Evolutionary conservation across 2,888 invertebrate genomes (phyloP), one percentile per base, ranked within the genome.

Genomic region (Rhamnusium bicolor): DNA sequence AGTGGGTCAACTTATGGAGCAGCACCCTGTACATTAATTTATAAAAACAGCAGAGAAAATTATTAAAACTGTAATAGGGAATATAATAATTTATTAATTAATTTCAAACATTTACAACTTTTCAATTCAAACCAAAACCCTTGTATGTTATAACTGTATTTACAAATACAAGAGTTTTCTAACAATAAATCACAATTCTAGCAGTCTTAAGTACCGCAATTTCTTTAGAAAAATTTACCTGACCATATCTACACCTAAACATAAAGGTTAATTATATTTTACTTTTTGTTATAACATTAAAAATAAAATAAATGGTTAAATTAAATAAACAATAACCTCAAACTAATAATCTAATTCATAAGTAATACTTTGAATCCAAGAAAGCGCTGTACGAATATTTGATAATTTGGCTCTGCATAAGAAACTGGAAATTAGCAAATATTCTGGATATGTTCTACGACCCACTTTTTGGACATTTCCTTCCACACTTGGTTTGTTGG

Each of bases 341-440:
- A 56, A 21, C 47, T 32, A 73, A 56, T 62, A 62, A 66, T 71
- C 58, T 27, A 60, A 18, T 16, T 72, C 66, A 32, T 65, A 79
- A 14, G 81, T 79, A 76, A 88, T 87, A 77, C 85, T 85, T 56
- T 92, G 91, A 77, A 94, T 92, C 93, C 93, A 94, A 69, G 88
- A 87, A 4, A 94, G 87, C 1, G 93, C 93, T 47, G 90, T 88
- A 72, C 90, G 90, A 73, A 94, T 90, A 79, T 91, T 90, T 27
- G 89, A 87, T 54, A 94, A 88, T 61, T 91, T 91, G 1, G 92
- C 92, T 76, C 94, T 89, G 12, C 91, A 88, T 53, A 94, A 87
- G 79, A 94, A 94, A 82, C 92, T 92, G 14, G 93, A 92, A 75
- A 94, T 93, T 46, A 94, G 88, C 81, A 93, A 90, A 87, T 93